Percentiles rank a stretch among this genome's conserved stretches.
Conservation (phyloP, 2,797 vertebrate genomes). For the Periophthalmus magnuspinnatus region DNA sequence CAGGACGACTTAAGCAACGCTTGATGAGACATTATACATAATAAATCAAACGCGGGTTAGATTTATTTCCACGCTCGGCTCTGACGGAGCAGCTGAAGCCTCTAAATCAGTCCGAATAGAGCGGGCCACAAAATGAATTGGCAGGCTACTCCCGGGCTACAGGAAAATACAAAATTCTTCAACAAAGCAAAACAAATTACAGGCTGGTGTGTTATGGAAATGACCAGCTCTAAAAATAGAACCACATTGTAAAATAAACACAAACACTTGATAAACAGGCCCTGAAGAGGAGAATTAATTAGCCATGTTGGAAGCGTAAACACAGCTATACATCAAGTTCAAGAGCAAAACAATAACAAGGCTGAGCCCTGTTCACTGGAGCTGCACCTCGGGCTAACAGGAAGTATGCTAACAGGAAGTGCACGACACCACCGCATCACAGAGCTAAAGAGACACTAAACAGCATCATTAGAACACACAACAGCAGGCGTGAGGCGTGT, state of each 20-base stretch:
- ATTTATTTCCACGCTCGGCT: slow-evolving; percentile 67
- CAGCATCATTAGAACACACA: slow-evolving; percentile 5
- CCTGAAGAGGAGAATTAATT: slow-evolving; percentile 77
- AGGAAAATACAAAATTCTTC: slow-evolving; percentile 59
- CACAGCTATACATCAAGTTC: slow-evolving; percentile 79
- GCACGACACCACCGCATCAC: slow-evolving; percentile 13
- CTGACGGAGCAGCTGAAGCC: slow-evolving; percentile 60
- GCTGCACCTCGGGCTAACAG: slow-evolving; percentile 39
- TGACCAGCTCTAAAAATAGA: slow-evolving; percentile 74
- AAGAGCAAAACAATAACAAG: slow-evolving; percentile 71
- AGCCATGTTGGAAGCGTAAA: slow-evolving; percentile 73
- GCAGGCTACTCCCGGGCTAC: slow-evolving; percentile 51
- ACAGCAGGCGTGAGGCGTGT: no score
- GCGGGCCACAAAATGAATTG: slow-evolving; percentile 68
- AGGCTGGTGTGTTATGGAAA: slow-evolving; percentile 62
- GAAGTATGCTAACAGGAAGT: slow-evolving; percentile 22
- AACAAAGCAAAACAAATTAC: slow-evolving; percentile 73
- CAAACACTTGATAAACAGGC: slow-evolving; percentile 74
- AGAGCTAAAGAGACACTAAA: slow-evolving; percentile 19
- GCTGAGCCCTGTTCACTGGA: slow-evolving; percentile 39
- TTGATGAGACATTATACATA: slow-evolving; percentile 77
- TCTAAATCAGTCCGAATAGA: slow-evolving; percentile 73
- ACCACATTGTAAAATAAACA: slow-evolving; percentile 70
- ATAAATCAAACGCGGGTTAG: slow-evolving; percentile 75
- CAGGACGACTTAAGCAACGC: slow-evolving; percentile 67